Base-by-base conservation (phyloP, 1,140 invertebrate species). In the Drosophila aff. region DNA sequence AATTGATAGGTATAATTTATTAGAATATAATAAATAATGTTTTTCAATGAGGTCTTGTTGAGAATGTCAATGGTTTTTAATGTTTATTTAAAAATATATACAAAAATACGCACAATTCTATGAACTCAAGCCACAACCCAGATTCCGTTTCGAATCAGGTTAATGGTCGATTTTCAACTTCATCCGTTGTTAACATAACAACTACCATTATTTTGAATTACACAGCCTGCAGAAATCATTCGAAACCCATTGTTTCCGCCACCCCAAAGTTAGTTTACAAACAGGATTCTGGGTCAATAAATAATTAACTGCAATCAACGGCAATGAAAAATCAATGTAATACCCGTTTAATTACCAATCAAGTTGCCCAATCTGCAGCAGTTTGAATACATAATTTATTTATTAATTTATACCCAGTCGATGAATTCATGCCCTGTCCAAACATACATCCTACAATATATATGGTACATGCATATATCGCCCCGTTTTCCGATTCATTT, bases 361-460 rank as follows among this genome's bases (percentile, higher is more conserved):
- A 74, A 53, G 43, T 65, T 65, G 31, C 53, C 44, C 63, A 66
- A 76, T 63, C 57, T 63, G 75, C 76, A 71, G 76, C 65, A 50
- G 41, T 71, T 71, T 55, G 75, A 77, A 63, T 78, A 58, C 58
- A 78, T 78, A 71, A 78, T 78, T 78, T 78, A 78, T 71, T 71
- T 65, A 43, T 58, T 65, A 76, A 64, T 75, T 73, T 60, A 72
- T 73, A 73, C 44, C 53, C 57, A 63, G 46, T 36, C 47, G 33
- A 61, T 73, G 68, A 40, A 53, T 73, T 74, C 55, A 40, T 40
- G 33, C 57, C 67, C 44, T 43, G 28, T 46, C 46, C 65, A 57
- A 58, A 21, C 66, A 66, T 38, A 61, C 55, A 61, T 43, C 23
- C 9, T 40, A 64, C 33, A 16, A 23, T 72, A 71, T 28, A 28